Conservation (phyloP, 1,140 invertebrate species). For the Diorhabda carinulata region DNA sequence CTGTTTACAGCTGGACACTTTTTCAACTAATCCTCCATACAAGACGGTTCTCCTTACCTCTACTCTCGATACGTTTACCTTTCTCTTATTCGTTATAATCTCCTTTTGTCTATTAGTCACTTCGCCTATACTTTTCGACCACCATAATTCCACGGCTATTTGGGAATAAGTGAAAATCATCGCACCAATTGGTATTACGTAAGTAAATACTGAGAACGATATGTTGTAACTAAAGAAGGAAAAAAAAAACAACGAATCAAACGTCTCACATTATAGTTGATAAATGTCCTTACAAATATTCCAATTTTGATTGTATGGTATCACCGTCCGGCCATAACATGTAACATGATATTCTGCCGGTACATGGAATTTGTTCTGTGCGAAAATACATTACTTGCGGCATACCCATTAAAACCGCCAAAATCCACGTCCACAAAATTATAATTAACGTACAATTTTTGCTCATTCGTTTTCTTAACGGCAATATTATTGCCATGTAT, state of each 20-base stretch:
- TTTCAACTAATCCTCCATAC: too few species aligned
- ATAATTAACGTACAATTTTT: slow-evolving; percentile 75
- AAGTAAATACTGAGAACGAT: slow-evolving; percentile 84
- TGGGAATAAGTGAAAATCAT: slow-evolving; percentile 90
- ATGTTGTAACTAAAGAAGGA: slow-evolving; percentile 77
- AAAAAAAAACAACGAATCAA: background rate
- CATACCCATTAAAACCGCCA: slow-evolving; percentile 69
- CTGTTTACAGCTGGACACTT: too few species aligned
- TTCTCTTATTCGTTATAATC: slow-evolving; percentile 86
- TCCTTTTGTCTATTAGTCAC: slow-evolving; percentile 85
- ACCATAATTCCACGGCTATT: slow-evolving; percentile 90
- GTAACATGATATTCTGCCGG: slow-evolving; percentile 67
- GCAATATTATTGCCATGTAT: slow-evolving; percentile 90
- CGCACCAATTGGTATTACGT: slow-evolving; percentile 87
- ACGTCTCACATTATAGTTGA: too few species aligned
- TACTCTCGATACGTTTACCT: slow-evolving; percentile 58
- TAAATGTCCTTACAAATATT: slow-evolving; percentile 69
- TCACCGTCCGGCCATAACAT: slow-evolving; percentile 76
- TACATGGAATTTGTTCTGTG: slow-evolving; percentile 56
- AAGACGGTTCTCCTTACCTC: too few species aligned
- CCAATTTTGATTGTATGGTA: slow-evolving; percentile 64
- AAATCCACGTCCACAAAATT: slow-evolving; percentile 75
- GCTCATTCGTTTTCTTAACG: slow-evolving; percentile 79
- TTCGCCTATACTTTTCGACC: slow-evolving; percentile 92
- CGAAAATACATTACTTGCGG: slow-evolving; percentile 75